phyloP scores from a whole-genome alignment of 2,888 invertebrate species.

The Lasioglossum oenotherae region DNA sequence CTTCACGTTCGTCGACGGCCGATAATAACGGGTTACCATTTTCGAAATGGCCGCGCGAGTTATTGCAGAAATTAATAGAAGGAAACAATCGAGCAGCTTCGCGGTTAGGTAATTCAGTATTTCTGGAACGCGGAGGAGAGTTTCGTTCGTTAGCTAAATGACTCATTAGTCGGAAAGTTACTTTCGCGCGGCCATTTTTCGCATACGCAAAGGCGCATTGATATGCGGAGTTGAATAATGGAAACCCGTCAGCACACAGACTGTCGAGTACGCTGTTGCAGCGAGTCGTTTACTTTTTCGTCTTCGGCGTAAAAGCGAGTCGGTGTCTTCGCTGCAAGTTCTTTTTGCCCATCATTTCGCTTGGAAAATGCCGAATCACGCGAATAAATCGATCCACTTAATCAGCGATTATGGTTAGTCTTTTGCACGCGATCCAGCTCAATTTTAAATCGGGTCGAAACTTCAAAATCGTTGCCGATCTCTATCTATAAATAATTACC shows the following conservation, averaged over 20 bases:
- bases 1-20: background rate
- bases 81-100: background rate
- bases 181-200: background rate
- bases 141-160: background rate
- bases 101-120: background rate
- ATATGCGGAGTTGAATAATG: background rate
- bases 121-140: background rate
- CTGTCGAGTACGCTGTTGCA: background rate
- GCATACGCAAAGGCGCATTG: background rate
- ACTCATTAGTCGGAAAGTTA: background rate
- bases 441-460: background rate
- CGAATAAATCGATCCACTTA: background rate
- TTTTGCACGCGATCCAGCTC: background rate
- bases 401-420: background rate
- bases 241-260: background rate
- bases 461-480: background rate
- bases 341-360: background rate
- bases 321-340: background rate
- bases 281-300: background rate
- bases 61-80: background rate
- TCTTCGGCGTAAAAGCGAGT: background rate
- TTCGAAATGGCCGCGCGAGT: background rate
- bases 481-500: background rate
- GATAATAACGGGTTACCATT: background rate
- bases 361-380: background rate